These are phyloP conservation scores for Neomicropteryx cornuta DNA, from an alignment of 1,140 invertebrate species.

Conservation along the genomic window DNA sequence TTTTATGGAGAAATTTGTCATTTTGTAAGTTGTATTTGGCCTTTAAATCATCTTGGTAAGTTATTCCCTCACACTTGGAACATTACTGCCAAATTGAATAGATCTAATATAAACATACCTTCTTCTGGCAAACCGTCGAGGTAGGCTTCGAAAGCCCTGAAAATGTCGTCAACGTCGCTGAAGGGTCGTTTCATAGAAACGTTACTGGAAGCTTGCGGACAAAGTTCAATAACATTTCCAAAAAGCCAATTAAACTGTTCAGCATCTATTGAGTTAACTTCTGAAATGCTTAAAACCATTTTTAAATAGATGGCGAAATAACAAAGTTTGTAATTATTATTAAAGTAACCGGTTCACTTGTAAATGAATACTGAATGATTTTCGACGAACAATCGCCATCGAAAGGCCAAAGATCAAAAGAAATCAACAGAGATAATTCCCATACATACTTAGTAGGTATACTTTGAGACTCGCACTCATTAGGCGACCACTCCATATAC, in stretches of 20 bases:
- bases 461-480: too few species aligned
- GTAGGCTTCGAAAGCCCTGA: conserved; percentile 40
- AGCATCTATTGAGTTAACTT: conserved; percentile 42
- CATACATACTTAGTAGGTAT: too few species aligned
- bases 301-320: conserved; percentile 2
- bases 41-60: too few species aligned
- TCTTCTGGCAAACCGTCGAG: conserved; percentile 39
- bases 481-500: too few species aligned
- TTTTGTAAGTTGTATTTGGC: too few species aligned
- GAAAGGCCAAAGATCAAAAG: too few species aligned
- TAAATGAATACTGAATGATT: too few species aligned
- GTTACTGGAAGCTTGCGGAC: conserved; percentile 37
- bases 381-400: conserved; percentile 9
- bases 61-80: not conserved
- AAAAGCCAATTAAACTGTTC: conserved; percentile 49
- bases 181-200: conserved; percentile 45
- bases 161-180: conserved; percentile 34
- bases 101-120: conserved; percentile 28
- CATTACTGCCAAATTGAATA: not conserved
- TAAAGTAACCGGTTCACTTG: not conserved
- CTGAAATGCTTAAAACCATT: conserved; percentile 17
- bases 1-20: too few species aligned
- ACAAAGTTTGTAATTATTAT: not conserved
- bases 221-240: conserved; percentile 53
- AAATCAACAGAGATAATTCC: too few species aligned